Base-by-base conservation (phyloP, 2,113 vertebrate genomes). In the Gobio gobio region DNA sequence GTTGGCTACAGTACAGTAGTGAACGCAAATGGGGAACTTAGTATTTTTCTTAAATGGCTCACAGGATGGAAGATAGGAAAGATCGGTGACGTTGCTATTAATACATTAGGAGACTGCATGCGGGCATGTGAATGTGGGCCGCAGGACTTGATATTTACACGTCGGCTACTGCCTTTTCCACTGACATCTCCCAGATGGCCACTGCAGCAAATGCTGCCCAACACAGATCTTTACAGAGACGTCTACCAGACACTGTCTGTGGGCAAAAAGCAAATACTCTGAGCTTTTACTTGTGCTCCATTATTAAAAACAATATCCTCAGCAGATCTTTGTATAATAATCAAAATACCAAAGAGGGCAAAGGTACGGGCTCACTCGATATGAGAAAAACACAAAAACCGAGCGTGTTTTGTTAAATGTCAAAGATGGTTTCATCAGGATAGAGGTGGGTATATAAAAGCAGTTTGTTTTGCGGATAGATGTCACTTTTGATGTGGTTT, bases 61-160 rank as follows among this genome's bases (percentile, higher is more conserved):
- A 68, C 64, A 40, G 9, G 66, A 22, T 43, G 36, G 9, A 70
- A 22, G 33, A 70, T 49, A 13, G 47, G 18, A 56, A 51, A 56
- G 54, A 66, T 85, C 78, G 59, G 26, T 79, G 51, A 12, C 40
- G n/a, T 56, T 70, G 51, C 14, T 77, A 36, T 84, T 75, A 72
- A 51, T 63, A 83, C 8, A 5, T 74, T 36, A 1, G 36, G n/a
- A 33, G 56, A 59, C 29, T 7, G 33, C 4, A 12, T 59, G 9
- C 22, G 64, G 61, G 83, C n/a, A 20, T 59, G 70, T 78, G 86
- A 63, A 85, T 33, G 40, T 49, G 64, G 47, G 54, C 56, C 3
- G 66, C n/a, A 80, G 49, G 82, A 58, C 72, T 51, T 84, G 83
- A 90, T 86, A 89, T 87, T 87, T 89, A 86, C 84, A 85, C 83